phyloP scores from a whole-genome alignment of 2,888 invertebrate genomes.

The Osmoderma eremita region DNA sequence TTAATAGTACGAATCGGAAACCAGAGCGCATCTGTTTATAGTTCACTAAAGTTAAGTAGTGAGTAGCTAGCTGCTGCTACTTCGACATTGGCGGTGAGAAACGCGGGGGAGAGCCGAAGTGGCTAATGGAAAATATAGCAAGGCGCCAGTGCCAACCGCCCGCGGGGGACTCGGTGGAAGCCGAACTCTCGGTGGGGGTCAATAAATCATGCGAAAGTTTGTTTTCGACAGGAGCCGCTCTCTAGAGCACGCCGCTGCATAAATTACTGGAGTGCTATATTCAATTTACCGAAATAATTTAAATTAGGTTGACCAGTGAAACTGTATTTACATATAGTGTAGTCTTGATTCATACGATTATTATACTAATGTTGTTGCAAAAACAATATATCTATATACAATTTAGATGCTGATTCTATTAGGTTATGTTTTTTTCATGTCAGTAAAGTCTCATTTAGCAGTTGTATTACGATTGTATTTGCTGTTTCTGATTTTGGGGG shows the following conservation, averaged over 20 bases:
- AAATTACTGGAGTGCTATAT: slow-evolving; percentile 40
- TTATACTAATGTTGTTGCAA: no score
- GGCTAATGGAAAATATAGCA: slow-evolving; percentile 41
- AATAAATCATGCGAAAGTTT: slow-evolving; percentile 42
- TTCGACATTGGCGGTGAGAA: background rate
- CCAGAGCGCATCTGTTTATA: slow-evolving; percentile 40
- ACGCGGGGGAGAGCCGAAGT: background rate
- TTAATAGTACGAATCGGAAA: slow-evolving; percentile 1
- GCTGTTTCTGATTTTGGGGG: no score
- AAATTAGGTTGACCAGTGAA: slow-evolving; percentile 33
- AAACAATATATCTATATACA: no score
- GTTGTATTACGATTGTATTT: no score
- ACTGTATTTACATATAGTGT: no score
- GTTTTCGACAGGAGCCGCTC: slow-evolving; percentile 38
- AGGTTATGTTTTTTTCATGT: no score
- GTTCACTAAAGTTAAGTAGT: slow-evolving; percentile 33
- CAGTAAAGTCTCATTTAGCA: no score
- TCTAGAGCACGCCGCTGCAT: slow-evolving; percentile 37
- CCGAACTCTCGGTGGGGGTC: slow-evolving; percentile 27
- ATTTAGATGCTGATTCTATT: no score
- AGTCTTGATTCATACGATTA: no score
- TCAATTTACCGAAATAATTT: slow-evolving; percentile 38
- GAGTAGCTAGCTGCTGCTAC: slow-evolving; percentile 15
- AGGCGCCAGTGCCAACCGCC: slow-evolving; percentile 1
- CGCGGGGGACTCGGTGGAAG: background rate